phyloP scores from a whole-genome alignment of 2,888 invertebrate genomes.

The Stenodema calcarata region DNA sequence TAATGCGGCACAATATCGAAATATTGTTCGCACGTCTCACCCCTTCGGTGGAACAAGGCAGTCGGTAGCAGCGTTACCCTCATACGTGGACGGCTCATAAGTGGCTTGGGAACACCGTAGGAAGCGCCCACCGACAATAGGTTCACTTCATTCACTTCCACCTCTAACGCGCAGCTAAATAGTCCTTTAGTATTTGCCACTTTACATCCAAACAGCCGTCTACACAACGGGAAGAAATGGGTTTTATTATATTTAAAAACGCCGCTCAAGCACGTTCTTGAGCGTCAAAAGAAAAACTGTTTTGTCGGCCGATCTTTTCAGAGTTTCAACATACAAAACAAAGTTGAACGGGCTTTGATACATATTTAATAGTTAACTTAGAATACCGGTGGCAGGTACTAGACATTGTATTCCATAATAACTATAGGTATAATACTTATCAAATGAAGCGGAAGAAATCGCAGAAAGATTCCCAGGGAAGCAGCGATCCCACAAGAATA shows the following conservation, averaged over 20 bases:
- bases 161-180: background rate
- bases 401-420: background rate
- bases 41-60: background rate
- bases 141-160: background rate
- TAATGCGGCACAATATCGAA: slow-evolving; percentile 2
- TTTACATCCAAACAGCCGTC: background rate
- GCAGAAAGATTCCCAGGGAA: no score
- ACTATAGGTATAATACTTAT: background rate
- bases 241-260: background rate
- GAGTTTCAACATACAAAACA: background rate
- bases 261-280: background rate
- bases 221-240: background rate
- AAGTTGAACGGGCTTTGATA: background rate
- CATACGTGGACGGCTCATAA: background rate
- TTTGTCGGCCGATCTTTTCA: background rate
- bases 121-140: background rate
- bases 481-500: no score
- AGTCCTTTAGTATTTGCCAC: background rate
- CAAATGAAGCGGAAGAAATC: background rate
- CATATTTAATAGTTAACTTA: background rate
- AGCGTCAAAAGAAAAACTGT: background rate
- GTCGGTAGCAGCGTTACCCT: background rate
- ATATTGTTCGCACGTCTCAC: slow-evolving; percentile 10
- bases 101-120: slow-evolving; percentile 39
- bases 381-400: background rate